These are phyloP conservation scores for Netelia fuscicornis DNA, from an alignment of 2,888 invertebrate species.

Conservation along the genomic window DNA sequence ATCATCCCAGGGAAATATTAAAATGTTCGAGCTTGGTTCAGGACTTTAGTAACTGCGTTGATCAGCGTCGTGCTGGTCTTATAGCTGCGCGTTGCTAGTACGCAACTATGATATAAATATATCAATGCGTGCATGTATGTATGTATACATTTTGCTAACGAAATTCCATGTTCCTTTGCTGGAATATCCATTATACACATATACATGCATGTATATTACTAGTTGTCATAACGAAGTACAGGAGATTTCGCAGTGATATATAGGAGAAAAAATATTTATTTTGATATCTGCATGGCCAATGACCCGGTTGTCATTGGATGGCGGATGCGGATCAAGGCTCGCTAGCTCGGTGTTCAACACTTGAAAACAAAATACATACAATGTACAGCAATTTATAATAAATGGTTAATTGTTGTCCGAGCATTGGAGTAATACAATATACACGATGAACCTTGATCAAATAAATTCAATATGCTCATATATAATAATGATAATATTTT, in stretches of 20 bases:
- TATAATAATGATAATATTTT: background rate
- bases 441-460: background rate
- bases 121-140: too few relatives aligned
- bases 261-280: slow-evolving; percentile 71
- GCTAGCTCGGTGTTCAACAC: slow-evolving; percentile 25
- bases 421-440: background rate
- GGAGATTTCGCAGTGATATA: slow-evolving; percentile 63
- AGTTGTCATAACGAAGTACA: slow-evolving; percentile 29
- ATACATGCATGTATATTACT: slow-evolving; percentile 42
- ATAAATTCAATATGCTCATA: background rate
- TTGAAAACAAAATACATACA: slow-evolving; percentile 37
- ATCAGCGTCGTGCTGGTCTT: slow-evolving; percentile 85
- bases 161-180: slow-evolving; percentile 53
- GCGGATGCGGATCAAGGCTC: slow-evolving; percentile 42
- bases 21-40: slow-evolving; percentile 87
- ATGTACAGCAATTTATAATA: slow-evolving; percentile 66
- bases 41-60: slow-evolving; percentile 88
- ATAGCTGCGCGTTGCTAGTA: slow-evolving; percentile 81
- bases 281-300: slow-evolving; percentile 60
- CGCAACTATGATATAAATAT: background rate
- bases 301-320: slow-evolving; percentile 21
- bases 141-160: background rate
- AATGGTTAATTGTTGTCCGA: slow-evolving; percentile 57
- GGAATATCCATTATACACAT: slow-evolving; percentile 39
- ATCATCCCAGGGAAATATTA: slow-evolving; percentile 87